phyloP scores from a whole-genome alignment of 1,140 invertebrate species.

The Phthorimaea operculella region DNA sequence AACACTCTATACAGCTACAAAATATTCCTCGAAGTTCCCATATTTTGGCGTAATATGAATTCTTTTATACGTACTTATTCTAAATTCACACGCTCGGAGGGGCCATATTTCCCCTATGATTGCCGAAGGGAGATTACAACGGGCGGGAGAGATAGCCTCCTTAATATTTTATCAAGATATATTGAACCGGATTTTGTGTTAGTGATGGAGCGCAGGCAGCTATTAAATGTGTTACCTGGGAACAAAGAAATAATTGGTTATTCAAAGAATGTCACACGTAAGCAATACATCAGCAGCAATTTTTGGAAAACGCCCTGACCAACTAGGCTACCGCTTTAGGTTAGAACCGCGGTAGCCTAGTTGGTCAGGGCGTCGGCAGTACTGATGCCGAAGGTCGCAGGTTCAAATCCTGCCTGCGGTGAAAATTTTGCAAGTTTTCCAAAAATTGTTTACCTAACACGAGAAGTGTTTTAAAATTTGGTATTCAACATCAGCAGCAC shows the following conservation, averaged over 20 bases:
- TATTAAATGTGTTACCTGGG: not conserved
- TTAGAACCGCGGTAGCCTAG: no score
- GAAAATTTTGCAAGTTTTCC: no score
- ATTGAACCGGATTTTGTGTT: slow-evolving; percentile 22
- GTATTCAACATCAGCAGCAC: no score
- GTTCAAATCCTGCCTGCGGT: no score
- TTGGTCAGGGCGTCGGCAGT: no score
- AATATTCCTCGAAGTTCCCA: not conserved
- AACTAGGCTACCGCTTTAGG: no score
- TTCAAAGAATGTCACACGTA: no score
- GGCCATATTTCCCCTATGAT: slow-evolving; percentile 34
- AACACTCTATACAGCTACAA: not conserved
- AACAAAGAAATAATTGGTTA: not conserved
- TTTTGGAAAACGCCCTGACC: no score
- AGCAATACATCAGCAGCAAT: no score
- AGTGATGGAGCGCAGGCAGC: slow-evolving; percentile 8
- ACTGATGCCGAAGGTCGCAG: no score
- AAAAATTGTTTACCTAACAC: no score
- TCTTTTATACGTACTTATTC: slow-evolving; percentile 17
- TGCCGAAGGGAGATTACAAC: slow-evolving; percentile 36
- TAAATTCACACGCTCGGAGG: slow-evolving; percentile 30
- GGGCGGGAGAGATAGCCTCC: slow-evolving; percentile 30
- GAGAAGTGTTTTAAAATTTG: no score
- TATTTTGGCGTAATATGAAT: not conserved
- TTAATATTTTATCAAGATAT: slow-evolving; percentile 58